Evolutionary conservation across 2,888 invertebrate genomes (phyloP), one percentile per base, ranked within the genome.

Genomic region (Trisateles emortualis): DNA sequence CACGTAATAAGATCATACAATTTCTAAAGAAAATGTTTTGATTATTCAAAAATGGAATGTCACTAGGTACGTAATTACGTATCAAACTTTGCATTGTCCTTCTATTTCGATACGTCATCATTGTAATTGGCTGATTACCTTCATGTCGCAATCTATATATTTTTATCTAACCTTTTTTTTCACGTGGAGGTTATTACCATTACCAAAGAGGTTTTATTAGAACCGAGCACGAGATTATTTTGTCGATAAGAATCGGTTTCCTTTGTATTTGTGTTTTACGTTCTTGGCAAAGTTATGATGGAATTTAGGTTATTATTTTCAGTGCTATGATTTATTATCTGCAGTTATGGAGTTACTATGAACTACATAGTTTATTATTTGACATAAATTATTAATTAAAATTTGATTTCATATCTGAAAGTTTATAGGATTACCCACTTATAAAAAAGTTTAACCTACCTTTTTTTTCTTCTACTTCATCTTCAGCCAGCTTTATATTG

Each of bases 71-170:
- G 59, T 58, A 45, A 62, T 53, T 71, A 59, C 64, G 57, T 58
- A 52, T 52, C 38, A 48, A 41, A 11, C 2, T 60, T 52, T 55
- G 17, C 51, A 52, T 54, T 64, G 68, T 74, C 74, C 69, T 72
- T 72, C 72, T 67, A 59, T 51, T 60, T 63, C 64, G 26, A 65
- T 62, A 63, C 71, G 64, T 64, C 74, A 74, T 72, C 74, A 66
- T 58, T 60, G 59, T 62, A 71, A 72, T 64, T 62, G 61, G 63
- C 60, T 61, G 67, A 64, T 68, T 72, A 72, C 70, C 64, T 68
- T 63, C 59, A 51, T 68, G 70, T 68, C 38, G 65, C 66, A 70
- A 70, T 64, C 54, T 68, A 44, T 50, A 11, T 59, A 54, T 43
- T 64, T 62, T 57, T 52, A 56, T 57, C 50, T 55, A 68, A 68